These are phyloP conservation scores for Phlogophora meticulosa DNA, from an alignment of 2,888 invertebrate species.

Conservation along the genomic window DNA sequence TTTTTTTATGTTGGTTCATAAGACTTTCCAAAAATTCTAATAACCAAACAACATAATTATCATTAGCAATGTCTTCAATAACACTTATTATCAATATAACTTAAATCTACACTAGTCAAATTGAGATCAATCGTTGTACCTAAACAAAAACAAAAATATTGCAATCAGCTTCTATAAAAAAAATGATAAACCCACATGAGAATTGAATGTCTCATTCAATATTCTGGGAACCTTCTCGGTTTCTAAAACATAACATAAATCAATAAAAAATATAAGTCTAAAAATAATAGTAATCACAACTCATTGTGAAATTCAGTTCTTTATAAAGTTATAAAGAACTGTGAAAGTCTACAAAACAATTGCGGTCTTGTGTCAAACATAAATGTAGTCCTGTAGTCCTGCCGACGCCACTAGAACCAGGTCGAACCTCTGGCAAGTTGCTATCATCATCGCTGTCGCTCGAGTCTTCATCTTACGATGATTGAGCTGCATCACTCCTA, in stretches of 20 bases:
- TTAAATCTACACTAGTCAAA: conserved; percentile 30
- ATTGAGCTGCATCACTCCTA: conserved; percentile 6
- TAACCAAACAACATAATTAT: neutral
- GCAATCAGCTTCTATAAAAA: conserved; percentile 24
- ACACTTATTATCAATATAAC: conserved; percentile 31
- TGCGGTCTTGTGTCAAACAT: conserved; percentile 26
- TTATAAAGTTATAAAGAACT: conserved; percentile 3
- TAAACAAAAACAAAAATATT: conserved; percentile 26
- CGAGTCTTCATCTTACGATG: conserved; percentile 28
- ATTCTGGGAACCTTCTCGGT: conserved; percentile 31
- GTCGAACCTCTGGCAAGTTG: too few species aligned
- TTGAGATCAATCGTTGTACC: conserved; percentile 23
- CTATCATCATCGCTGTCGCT: conserved; percentile 5
- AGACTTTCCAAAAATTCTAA: neutral
- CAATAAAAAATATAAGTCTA: neutral
- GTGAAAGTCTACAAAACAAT: conserved; percentile 22
- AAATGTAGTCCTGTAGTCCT: conserved; percentile 10
- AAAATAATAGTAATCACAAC: neutral
- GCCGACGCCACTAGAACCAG: too few species aligned
- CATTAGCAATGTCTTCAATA: conserved; percentile 21
- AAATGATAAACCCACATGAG: conserved; percentile 26
- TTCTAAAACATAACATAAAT: conserved; percentile 17
- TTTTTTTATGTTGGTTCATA: neutral
- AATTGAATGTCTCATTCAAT: conserved; percentile 32
- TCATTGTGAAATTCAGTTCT: neutral